Conservation (phyloP, 1,140 invertebrate species). For the Globodera ellingtonae region DNA sequence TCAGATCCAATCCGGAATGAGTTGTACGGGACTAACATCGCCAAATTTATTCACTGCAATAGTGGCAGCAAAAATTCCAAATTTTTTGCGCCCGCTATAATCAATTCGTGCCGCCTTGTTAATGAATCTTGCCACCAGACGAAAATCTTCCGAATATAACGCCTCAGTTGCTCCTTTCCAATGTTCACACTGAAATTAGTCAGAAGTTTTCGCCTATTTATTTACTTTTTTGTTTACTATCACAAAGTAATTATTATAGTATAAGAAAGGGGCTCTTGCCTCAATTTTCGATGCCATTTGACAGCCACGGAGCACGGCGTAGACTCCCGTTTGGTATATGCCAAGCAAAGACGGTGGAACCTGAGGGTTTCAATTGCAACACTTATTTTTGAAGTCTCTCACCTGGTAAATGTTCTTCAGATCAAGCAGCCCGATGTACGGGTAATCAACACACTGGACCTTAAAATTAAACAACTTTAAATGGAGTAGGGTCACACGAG, state of each 20-base stretch:
- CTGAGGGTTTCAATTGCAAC: background rate
- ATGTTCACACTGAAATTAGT: background rate
- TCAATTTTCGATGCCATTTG: constrained; percentile 22
- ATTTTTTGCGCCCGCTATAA: constrained; percentile 21
- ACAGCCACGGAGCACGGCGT: constrained; percentile 9
- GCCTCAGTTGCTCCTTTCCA: background rate
- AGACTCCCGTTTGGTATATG: constrained; percentile 16
- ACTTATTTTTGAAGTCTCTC: background rate
- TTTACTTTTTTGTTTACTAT: background rate
- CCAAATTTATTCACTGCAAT: constrained; percentile 19
- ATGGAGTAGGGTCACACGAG: too few relatives aligned
- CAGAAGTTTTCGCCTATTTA: background rate
- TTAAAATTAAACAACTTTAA: background rate
- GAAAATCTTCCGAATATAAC: background rate
- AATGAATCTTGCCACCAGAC: constrained; percentile 8
- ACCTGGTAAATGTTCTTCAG: constrained; percentile 9
- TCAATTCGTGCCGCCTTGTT: constrained; percentile 1
- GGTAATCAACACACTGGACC: constrained; percentile 22
- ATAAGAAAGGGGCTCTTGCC: background rate
- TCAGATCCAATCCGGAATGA: constrained; percentile 11
- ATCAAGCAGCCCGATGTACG: constrained; percentile 21
- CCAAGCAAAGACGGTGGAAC: constrained; percentile 16
- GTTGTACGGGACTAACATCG: background rate
- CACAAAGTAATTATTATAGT: too few relatives aligned
- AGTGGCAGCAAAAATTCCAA: constrained; percentile 1